Base-by-base conservation (phyloP, 2,888 invertebrate species). In the Thera britannica region DNA sequence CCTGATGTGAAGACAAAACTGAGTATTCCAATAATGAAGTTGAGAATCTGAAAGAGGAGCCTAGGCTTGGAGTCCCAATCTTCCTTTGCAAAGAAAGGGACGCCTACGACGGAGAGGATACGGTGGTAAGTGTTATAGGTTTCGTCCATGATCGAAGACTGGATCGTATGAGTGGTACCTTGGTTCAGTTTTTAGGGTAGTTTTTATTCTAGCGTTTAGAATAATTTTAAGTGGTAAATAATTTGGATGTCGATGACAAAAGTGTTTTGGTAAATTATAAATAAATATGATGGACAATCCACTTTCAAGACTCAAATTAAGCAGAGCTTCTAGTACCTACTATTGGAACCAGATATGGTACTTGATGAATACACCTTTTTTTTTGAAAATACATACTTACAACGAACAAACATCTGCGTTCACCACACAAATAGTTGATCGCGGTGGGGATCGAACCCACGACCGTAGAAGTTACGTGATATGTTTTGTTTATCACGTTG, bases 1-100 rank as follows among this genome's bases (percentile, higher is more conserved):
- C 78, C 85, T 0, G 87, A 84, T 0, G 90, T 91, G 54, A 90
- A 90, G 23, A 90, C 66, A 58, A 91, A 89, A 9, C 86, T 85
- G 0, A 90, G 52, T 1, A 86, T 64, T 0, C 85, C 88, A n/a
- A 89, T 76, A 1, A 86, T 71, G 48, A 88, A 83, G 68, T 88
- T 90, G 62, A 88, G 82, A 59, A 80, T 84, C 77, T 92, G 92
- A 12, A 86, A 77, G 0, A 77, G 1, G 4, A 90, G 71, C 87
- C 89, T 90, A 71, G 66, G 63, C 59, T 78, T 87, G 0, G 89
- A 84, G 66, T 81, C 65, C 86, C 88, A 89, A 23, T 89, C 83
- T 3, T 72, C 70, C 75, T 82, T 82, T 1, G 85, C 80, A 71
- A 88, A 93, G 64, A 93, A 86, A 0, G 85, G 67, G 12, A 93